Evolutionary conservation across 2,888 invertebrate species (phyloP), one percentile per base, ranked within the genome.

Genomic region (Drosophila formosana): DNA sequence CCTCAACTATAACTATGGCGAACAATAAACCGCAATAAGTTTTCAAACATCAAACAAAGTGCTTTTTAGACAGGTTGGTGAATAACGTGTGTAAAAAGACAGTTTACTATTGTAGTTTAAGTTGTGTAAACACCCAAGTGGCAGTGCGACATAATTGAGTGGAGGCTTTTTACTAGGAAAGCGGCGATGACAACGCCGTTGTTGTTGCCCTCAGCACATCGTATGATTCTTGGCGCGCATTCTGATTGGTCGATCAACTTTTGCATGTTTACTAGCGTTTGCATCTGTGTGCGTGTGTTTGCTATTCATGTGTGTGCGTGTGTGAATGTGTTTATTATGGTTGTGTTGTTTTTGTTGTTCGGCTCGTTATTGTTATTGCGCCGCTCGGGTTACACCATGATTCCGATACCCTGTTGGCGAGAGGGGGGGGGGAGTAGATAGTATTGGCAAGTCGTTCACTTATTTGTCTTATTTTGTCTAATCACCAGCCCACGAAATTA

Each of bases 161-260:
- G 39, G 18, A 67, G n/a, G 8, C 18, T 11, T 18, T 34, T 65
- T 57, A 50, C 30, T 57, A 39, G 60, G 18, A 67, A 72, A 68
- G 50, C 39, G 43, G 39, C 13, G 50, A 56, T 76, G 67, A 61
- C 64, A 57, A 23, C 60, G 39, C 37, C 23, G 49, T 49, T 55
- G 45, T 51, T 58, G 82, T 46, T 18, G 6, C 30, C 7, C 49
- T n/a, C n/a, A n/a, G n/a, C 91, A 92, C 82, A 92, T 92, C 92
- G 92, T 91, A 91, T 91, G 92, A 92, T 92, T 66, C 87, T 71
- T 77, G 80, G 82, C 83, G 79, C 75, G 83, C 60, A 61, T 72
- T 90, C 80, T 91, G 91, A 92, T 92, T 92, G 92, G 92, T 81
- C 78, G 76, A 74, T 25, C 23, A 55, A 66, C 65, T 66, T 64